Base-by-base conservation (phyloP, 1,140 invertebrate genomes). In the Camponotus pennsylvanicus region DNA sequence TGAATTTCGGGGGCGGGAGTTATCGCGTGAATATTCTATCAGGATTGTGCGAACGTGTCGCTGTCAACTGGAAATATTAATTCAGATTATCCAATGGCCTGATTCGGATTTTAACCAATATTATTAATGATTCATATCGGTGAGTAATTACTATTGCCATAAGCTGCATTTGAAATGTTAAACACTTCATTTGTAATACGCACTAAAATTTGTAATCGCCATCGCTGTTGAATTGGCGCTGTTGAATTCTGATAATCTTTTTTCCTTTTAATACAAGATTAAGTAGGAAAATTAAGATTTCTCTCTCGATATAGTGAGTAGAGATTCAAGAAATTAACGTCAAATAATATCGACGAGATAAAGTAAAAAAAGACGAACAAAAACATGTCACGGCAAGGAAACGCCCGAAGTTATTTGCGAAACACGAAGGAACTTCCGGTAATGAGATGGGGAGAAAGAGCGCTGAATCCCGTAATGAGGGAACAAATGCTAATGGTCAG, bases 401-500 rank as follows among this genome's bases (percentile, higher is more conserved):
- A 83, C 45, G 79, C 52, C 49, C 57, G 13, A 11, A 77, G 40
- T 34, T 34, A n/a, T 32, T 64, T 34, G 73, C 64, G 7, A 42
- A 73, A 66, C 42, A 73, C 52, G 42, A 32, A 63, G 57, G 13
- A 88, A 76, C 13, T 85, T 52, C 34, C 57, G 76, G 69, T 89
- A 89, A 89, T 70, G 87, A 88, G 76, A 63, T 52, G 83, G 42
- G 27, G 61, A 76, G 59, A 21, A 71, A 57, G 32, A 49, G 11
- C 49, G 66, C 0, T 32, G 77, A n/a, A 11, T 69, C 13, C 7
- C 32, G 21, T 49, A 80, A 79, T 37, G 37, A 40, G 52, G 37
- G 57, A 80, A 64, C 64, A 89, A 86, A 85, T 80, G 88, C 75
- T 89, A 86, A 89, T 76, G 83, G 87, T 78, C 75, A 78, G 63